phyloP scores from a whole-genome alignment of 2,113 vertebrate genomes.

The Chloroceryle aenea region DNA sequence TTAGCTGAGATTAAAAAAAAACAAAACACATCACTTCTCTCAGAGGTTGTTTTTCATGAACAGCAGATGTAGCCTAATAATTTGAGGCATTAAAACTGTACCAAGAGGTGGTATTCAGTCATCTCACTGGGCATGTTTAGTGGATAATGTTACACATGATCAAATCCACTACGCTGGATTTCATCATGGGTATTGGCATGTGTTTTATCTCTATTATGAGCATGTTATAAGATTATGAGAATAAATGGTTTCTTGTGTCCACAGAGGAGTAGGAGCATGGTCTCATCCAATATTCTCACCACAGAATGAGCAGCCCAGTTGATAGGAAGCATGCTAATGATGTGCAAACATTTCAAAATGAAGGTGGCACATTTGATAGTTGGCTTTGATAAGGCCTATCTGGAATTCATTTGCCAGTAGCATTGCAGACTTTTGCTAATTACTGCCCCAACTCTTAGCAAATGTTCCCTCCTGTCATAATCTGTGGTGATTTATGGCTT shows the following conservation, averaged over 20 bases:
- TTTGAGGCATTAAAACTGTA: not conserved
- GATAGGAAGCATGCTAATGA: not conserved
- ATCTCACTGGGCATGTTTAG: not conserved
- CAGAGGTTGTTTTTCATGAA: not conserved
- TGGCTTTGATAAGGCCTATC: not conserved
- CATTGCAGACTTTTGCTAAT: not conserved
- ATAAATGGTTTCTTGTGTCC: not conserved
- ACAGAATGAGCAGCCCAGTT: not conserved
- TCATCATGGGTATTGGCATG: accelerated
- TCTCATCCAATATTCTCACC: not conserved
- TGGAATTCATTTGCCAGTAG: not conserved
- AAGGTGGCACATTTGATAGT: not conserved
- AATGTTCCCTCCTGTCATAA: not conserved
- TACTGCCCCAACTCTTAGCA: not conserved
- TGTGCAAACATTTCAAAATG: not conserved
- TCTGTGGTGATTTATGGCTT: not conserved
- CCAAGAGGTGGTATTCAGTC: not conserved
- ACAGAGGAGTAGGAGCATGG: not conserved
- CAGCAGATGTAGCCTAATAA: not conserved
- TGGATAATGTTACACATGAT: not conserved
- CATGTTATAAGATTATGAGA: not conserved
- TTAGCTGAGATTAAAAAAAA: not conserved
- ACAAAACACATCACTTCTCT: not conserved
- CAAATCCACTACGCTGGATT: not conserved
- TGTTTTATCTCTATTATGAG: not conserved